These are phyloP conservation scores for Xiphophorus hellerii DNA, from an alignment of 2,113 vertebrate genomes.

Conservation along the genomic window DNA sequence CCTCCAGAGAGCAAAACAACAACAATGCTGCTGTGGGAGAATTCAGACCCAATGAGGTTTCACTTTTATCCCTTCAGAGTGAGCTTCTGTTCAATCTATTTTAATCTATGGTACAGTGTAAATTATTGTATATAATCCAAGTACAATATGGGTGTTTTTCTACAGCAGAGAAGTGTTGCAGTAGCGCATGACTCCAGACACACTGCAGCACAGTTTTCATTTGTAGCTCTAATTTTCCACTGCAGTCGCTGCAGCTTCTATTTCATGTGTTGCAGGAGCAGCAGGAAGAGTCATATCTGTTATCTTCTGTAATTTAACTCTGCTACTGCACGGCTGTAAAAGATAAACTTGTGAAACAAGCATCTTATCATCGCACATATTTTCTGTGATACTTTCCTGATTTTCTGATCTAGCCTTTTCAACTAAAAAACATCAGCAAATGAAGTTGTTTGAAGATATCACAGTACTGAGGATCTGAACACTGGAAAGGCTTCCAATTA, in stretches of 20 bases:
- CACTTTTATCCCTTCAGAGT: not conserved
- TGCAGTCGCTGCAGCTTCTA: not conserved
- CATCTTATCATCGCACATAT: too few relatives aligned
- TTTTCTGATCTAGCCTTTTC: not conserved
- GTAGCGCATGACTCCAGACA: too few relatives aligned
- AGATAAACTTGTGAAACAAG: not conserved
- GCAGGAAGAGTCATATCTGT: not conserved
- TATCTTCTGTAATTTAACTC: not conserved
- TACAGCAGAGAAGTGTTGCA: not conserved
- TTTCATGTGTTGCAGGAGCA: not conserved
- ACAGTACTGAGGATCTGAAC: not conserved
- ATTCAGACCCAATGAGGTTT: not conserved
- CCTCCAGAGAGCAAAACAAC: slow-evolving; percentile 47
- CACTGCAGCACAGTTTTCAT: not conserved
- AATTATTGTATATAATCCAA: not conserved
- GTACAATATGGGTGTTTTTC: not conserved
- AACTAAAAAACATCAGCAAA: not conserved
- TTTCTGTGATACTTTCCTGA: too few relatives aligned
- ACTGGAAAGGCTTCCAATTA: not conserved
- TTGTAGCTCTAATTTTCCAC: not conserved
- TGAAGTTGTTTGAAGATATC: not conserved
- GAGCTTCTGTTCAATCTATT: not conserved
- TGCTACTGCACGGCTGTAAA: not conserved
- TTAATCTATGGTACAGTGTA: not conserved
- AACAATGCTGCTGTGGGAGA: slow-evolving; percentile 30